These are phyloP conservation scores for Drosophila bifasciata DNA, from an alignment of 1,140 invertebrate species.

Conservation along the genomic window DNA sequence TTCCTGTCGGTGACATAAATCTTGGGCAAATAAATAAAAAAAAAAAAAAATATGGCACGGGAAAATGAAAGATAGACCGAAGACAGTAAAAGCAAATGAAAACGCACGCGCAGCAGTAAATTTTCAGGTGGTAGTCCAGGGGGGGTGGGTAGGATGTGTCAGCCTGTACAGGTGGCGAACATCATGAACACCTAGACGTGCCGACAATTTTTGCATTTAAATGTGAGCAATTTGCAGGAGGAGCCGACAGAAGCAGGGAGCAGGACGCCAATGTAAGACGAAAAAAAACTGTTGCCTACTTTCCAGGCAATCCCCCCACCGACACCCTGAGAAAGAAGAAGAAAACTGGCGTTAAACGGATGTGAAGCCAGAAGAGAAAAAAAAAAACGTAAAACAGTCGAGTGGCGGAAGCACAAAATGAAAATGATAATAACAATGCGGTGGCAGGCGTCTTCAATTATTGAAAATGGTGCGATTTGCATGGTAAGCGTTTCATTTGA, in stretches of 20 bases:
- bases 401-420: conserved; percentile 71
- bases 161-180: conserved; percentile 24
- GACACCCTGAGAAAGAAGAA: too few relatives aligned
- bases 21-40: conserved; percentile 74
- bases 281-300: conserved; percentile 69
- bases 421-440: conserved; percentile 80
- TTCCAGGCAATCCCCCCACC: conserved; percentile 32
- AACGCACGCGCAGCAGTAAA: conserved; percentile 69
- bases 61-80: conserved; percentile 49
- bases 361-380: conserved; percentile 52
- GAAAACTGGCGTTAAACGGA: conserved; percentile 70
- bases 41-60: conserved; percentile 31
- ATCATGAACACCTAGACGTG: conserved; percentile 75
- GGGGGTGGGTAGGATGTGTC: neutral
- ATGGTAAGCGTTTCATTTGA: conserved; percentile 77
- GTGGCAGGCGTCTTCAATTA: conserved; percentile 68
- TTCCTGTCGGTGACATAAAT: conserved; percentile 75
- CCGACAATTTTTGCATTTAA: conserved; percentile 80
- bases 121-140: conserved; percentile 27
- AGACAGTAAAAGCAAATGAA: conserved; percentile 72
- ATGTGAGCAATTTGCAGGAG: conserved; percentile 72
- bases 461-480: conserved; percentile 76
- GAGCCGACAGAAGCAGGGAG: conserved; percentile 27
- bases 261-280: conserved; percentile 14
- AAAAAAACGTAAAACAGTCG: conserved; percentile 35